Base-by-base conservation (phyloP, 1,140 invertebrate species). In the Ips typographus region DNA sequence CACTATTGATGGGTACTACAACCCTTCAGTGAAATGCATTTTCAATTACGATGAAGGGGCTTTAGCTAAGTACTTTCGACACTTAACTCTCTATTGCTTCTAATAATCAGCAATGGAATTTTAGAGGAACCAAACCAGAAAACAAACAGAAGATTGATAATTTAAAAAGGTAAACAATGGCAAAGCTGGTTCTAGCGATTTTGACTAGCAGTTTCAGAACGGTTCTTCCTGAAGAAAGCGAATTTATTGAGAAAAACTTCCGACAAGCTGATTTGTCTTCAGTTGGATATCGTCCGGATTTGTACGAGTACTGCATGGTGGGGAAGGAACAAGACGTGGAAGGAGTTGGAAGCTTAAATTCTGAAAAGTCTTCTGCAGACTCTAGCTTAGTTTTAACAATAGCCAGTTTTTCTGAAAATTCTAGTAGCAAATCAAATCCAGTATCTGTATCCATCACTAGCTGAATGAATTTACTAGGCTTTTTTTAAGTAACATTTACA, bases 1-100 rank as follows among this genome's bases (percentile, higher is more conserved):
- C 37, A 68, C 66, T n/a, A 59, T 65, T 1, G 70, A 73, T 51
- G 72, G 72, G 3, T 73, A 66, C 5, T 73, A 71, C 40, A 58
- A 65, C 22, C 62, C 69, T 2, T 36, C 42, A n/a, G 64, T 59
- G 7, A 64, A 61, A 40, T 49, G 66, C 36, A 57, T 72, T 37
- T 72, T 58, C 43, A 57, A 39, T 2, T 64, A 72, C 38, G 56
- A 64, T 40, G 61, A 72, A 8, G 61, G 66, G 56, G 70, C 53
- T 7, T 7, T 66, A 22, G 38, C 38, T 37, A 40, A 44, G 64
- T 66, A 49, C 39, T 37, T 22, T 22, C 22, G n/a, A 52, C 40
- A 22, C 2, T 1, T 1, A 2, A 5, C 51, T 52, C 6, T 40
- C 51, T 55, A 2, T 2, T 47, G 5, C 1, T 39, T 59, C 6